phyloP scores from a whole-genome alignment of 2,113 vertebrate genomes.

The Ahaetulla prasina region DNA sequence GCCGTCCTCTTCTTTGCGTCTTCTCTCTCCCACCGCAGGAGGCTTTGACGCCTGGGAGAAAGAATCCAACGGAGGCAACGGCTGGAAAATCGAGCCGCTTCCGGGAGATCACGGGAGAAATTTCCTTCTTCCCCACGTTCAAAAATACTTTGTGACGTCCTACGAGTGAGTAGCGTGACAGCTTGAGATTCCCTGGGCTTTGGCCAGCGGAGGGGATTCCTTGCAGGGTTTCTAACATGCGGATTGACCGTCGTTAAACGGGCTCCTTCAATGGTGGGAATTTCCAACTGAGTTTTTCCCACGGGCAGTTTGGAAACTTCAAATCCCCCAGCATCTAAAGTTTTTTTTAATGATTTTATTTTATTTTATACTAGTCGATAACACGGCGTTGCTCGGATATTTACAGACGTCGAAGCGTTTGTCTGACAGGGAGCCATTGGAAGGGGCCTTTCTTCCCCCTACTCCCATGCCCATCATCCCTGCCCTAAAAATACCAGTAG shows the following conservation, averaged over 20 bases:
- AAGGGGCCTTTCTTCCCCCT: no score
- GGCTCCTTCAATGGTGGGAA: not conserved
- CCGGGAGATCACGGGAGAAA: slow-evolving; percentile 58
- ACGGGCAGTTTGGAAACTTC: not conserved
- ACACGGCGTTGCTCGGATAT: no score
- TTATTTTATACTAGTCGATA: no score
- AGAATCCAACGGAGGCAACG: slow-evolving; percentile 58
- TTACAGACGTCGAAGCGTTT: no score
- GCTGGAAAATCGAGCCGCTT: slow-evolving; percentile 70
- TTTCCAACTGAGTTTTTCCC: not conserved
- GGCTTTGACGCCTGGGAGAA: slow-evolving; percentile 68
- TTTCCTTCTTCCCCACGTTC: slow-evolving; percentile 41
- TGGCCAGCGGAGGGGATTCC: not conserved
- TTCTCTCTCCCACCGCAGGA: slow-evolving; percentile 48
- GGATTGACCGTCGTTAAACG: not conserved
- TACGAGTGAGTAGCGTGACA: slow-evolving; percentile 64
- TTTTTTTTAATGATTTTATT: not conserved
- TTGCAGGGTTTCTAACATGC: not conserved
- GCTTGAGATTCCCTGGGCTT: not conserved
- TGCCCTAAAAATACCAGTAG: no score
- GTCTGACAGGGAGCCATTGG: no score
- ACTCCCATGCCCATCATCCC: no score
- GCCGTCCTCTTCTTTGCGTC: not conserved
- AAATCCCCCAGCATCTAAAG: not conserved
- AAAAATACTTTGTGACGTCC: slow-evolving; percentile 78